These are phyloP conservation scores for Ormyrus thymus DNA, from an alignment of 2,888 invertebrate genomes.

Conservation along the genomic window DNA sequence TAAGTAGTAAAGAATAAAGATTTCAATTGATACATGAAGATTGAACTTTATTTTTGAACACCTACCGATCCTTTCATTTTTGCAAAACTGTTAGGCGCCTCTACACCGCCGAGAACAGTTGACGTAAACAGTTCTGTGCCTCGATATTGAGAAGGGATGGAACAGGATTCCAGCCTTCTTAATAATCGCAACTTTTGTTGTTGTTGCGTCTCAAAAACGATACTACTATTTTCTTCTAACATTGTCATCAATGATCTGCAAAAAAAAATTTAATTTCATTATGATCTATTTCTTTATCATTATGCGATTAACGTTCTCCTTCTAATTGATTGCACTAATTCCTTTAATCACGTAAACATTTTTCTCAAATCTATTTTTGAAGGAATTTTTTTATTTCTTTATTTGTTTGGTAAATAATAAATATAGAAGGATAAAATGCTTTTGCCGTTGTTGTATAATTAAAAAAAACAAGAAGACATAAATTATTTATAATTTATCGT, in stretches of 20 bases:
- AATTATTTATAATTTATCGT: too few relatives aligned
- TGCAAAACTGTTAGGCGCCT: not conserved
- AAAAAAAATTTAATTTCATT: not conserved
- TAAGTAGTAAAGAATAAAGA: not conserved
- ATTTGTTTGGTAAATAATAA: too few relatives aligned
- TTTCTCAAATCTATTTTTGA: too few relatives aligned
- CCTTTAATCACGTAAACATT: too few relatives aligned
- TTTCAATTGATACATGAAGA: not conserved
- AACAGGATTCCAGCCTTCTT: slow-evolving; percentile 45
- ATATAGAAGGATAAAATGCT: too few relatives aligned
- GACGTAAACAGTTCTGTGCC: slow-evolving; percentile 40
- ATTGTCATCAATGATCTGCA: slow-evolving; percentile 21
- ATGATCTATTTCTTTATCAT: not conserved
- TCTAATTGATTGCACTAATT: too few relatives aligned
- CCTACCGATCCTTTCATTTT: slow-evolving; percentile 17
- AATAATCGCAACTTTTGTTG: slow-evolving; percentile 17
- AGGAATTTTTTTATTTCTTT: too few relatives aligned
- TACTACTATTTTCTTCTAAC: slow-evolving; percentile 24
- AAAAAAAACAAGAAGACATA: too few relatives aligned
- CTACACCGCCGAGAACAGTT: slow-evolving; percentile 33
- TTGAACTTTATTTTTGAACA: not conserved
- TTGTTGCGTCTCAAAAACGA: not conserved
- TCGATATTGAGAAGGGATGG: not conserved
- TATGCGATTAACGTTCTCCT: not conserved
- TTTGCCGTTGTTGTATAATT: too few relatives aligned